A percentile compares a stretch with the other conserved stretches of the same genome.
Evolutionary conservation across 2,797 vertebrate species (phyloP).

Genomic region (Amphiprion clarkii): DNA sequence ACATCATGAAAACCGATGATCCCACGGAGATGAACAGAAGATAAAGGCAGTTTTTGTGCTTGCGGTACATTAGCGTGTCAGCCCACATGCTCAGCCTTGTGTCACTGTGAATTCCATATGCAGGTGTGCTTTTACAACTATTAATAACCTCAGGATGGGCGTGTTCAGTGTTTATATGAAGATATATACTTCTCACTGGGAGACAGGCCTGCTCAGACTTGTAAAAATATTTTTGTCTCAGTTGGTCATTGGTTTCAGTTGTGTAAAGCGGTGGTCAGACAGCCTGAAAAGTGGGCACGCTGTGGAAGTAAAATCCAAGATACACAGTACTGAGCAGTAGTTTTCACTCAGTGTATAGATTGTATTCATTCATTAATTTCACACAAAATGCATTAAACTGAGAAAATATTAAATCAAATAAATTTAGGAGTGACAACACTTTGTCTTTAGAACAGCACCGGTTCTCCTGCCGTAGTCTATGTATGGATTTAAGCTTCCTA

Average conservation of each 20-base stretch:
- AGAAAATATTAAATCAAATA: no score
- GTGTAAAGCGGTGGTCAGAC: no score
- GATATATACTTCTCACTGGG: neutral
- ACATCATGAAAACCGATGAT: neutral
- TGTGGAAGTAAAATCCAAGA: no score
- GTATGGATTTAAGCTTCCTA: no score
- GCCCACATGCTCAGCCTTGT: neutral
- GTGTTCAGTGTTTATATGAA: slow-evolving; percentile 14
- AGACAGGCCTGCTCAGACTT: slow-evolving; percentile 7
- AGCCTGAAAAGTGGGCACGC: no score
- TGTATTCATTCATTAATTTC: no score
- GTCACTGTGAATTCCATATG: slow-evolving; percentile 20
- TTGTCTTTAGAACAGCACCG: no score
- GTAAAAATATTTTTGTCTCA: slow-evolving; percentile 26
- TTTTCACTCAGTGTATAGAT: no score
- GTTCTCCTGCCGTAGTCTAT: no score
- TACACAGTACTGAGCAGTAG: no score
- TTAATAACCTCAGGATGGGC: slow-evolving; percentile 1
- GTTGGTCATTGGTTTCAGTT: neutral
- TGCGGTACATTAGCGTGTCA: neutral
- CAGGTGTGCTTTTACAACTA: neutral
- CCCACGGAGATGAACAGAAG: neutral
- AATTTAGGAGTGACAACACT: no score
- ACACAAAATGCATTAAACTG: no score
- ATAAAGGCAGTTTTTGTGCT: neutral